These are phyloP conservation scores for Metridium senile DNA, from an alignment of 92 coral and sea anemone species.

Conservation along the genomic window DNA sequence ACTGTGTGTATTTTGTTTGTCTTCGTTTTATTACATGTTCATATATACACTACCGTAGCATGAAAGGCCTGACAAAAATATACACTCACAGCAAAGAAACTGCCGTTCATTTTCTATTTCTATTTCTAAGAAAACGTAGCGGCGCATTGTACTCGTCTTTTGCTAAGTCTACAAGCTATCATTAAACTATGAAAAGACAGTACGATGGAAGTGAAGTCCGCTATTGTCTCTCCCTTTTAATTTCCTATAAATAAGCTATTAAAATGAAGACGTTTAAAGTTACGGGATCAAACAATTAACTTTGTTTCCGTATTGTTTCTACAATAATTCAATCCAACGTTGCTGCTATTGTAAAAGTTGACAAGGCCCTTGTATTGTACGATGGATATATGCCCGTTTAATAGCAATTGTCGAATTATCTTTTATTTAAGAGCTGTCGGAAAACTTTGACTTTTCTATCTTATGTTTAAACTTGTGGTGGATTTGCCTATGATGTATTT, in stretches of 20 bases:
- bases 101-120: no score
- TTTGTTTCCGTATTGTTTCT: slow-evolving; percentile 35
- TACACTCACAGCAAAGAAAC: no score
- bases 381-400: slow-evolving; percentile 19
- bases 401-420: slow-evolving; percentile 10
- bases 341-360: slow-evolving; percentile 22
- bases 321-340: slow-evolving; percentile 33
- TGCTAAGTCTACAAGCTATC: slow-evolving; percentile 27
- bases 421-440: slow-evolving; percentile 34
- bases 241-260: slow-evolving; percentile 43
- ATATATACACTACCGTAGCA: slow-evolving; percentile 5
- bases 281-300: slow-evolving; percentile 45
- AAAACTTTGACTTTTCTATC: slow-evolving; percentile 29
- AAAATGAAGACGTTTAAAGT: slow-evolving; percentile 22
- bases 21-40: slow-evolving; percentile 24
- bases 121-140: no score
- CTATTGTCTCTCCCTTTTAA: slow-evolving; percentile 32
- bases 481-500: slow-evolving; percentile 16
- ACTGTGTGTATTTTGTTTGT: not conserved
- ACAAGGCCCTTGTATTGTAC: slow-evolving; percentile 28
- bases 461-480: slow-evolving; percentile 29
- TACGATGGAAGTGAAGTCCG: slow-evolving; percentile 11
- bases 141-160: no score
- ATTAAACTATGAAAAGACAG: slow-evolving; percentile 25
- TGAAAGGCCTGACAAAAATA: no score